Base-by-base conservation (phyloP, 1,140 invertebrate species). In the Contarinia nasturtii region DNA sequence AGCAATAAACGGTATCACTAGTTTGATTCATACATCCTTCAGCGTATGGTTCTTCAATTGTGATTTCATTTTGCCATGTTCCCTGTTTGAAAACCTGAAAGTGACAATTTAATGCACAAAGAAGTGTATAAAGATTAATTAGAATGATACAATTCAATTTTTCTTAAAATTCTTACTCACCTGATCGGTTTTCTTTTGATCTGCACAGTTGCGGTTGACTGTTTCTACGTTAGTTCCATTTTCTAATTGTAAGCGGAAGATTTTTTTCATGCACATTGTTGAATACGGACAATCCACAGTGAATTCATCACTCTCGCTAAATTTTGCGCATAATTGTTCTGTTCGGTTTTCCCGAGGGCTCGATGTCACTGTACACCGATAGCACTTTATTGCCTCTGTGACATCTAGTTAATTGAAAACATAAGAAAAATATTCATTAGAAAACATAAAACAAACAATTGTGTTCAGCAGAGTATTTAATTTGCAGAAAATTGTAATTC, bases 241-340 rank as follows among this genome's bases (percentile, higher is more conserved):
- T 44, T 67, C 67, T 48, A 80, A 64, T 48, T 66, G 64, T 3
- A 75, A 67, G 51, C 72, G 63, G 48, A 75, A 74, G 7, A 78
- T 75, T 51, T 74, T 76, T 55, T 84, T 86, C 66, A 79, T 72
- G 55, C 85, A 88, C 67, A 83, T 76, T 0, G 82, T 86, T 7
- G 85, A 87, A 53, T 73, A 77, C 4, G 79, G 79, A 60, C 85
- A 88, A 44, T 77, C 72, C 0, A 79, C 71, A 51, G 81, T 70
- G 58, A 74, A 86, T 46, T 67, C 65, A 1, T 70, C 58, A 3
- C 76, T 75, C 33, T 70, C 68, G 53, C 86, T 75, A 56, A 87
- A 87, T 54, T 82, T 70, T 1, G 74, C 69, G 55, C 83, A 86
- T 2, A 79, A 59, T 34, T 68, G 64, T 47, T 65, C 61, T 8